Evolutionary conservation across 1,140 invertebrate species (phyloP), one percentile per base, ranked within the genome.

Genomic region (Mizuhopecten yessoensis): DNA sequence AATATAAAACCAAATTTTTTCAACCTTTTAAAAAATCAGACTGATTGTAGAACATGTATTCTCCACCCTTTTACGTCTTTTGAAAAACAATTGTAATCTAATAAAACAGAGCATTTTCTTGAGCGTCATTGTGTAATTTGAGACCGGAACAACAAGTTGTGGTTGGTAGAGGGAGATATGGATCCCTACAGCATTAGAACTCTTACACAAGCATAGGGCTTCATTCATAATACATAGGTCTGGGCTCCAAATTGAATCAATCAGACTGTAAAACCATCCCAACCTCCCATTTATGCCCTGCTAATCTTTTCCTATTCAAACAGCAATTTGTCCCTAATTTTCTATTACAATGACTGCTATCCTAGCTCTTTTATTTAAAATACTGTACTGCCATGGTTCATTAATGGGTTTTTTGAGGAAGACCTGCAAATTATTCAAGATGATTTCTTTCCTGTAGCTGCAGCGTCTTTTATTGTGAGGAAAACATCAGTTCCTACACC

Each of bases 301-400:
- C n/a, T 75, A 75, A 75, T 75, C 57, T 75, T 75, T 29, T 75
- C 57, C 57, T 75, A 75, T 75, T 75, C 57, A 75, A 75, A 75
- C 23, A 75, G 57, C 57, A 75, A 75, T 29, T 75, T 75, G n/a
- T 75, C 57, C 23, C 57, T 75, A 75, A 75, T 75, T 75, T 75
- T 75, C 57, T 75, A 29, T 75, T 75, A 75, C 57, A 23, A 29
- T 75, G 57, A n/a, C 57, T 3, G 57, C 3, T 5, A 75, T 29
- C 23, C 57, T 75, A 3, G 20, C 57, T 75, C 20, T 75, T 29
- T 75, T 75, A 75, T 75, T 75, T 75, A 75, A n/a, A n/a, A 75
- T 7, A n/a, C n/a, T 75, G 57, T 75, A 75, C 17, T 75, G n/a
- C 57, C n/a, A 75, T 29, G 23, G 1, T 75, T 75, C 57, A 75